Evolutionary conservation across 2,113 vertebrate genomes (phyloP), one percentile per base, ranked within the genome.

Genomic region (Cranoglanis bouderius): DNA sequence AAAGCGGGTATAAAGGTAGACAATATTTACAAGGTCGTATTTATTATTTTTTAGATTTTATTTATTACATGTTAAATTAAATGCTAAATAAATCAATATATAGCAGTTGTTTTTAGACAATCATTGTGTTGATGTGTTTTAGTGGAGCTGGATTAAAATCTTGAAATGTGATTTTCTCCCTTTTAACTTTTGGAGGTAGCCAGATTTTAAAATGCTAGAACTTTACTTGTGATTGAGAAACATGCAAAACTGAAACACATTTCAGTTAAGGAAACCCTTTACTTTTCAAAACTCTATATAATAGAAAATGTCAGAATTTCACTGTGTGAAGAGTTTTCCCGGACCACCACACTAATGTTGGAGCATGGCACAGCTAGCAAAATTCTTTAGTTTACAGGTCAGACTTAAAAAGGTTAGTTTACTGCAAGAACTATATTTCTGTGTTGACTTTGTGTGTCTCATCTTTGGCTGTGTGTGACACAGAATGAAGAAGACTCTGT

Each of bases 401-500:
- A 57, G 14, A 2, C 2, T 80, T 80, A 18, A 81, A 35, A 77
- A 81, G 16, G 53, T 82, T 82, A 55, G 43, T 72, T 70, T 32
- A 87, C 40, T 78, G 26, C 13, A 16, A 43, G 77, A 38, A 88
- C 78, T 70, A 21, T 55, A 29, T 35, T 43, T 32, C 46, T 21
- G 10, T 24, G 32, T 61, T 84, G 51, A 46, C 40, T 75, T 57
- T 67, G 4, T 1, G 38, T 82, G 32, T 57, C 35, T 87, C 4
- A 38, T 82, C 32, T 29, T 35, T 59, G 26, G 40, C 16, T 59
- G 38, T 63, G 12, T 63, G 38, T 82, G 51, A 49, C 6, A 21
- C 29, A 70, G 40, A 85, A 57, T 65, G 26, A 80, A 80, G 77
- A 84, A 53, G 40, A n/a, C 49, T 80, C 26, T 40, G 32, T 83